phyloP scores from a whole-genome alignment of 2,113 vertebrate species.

The Hydrochoerus hydrochaeris region DNA sequence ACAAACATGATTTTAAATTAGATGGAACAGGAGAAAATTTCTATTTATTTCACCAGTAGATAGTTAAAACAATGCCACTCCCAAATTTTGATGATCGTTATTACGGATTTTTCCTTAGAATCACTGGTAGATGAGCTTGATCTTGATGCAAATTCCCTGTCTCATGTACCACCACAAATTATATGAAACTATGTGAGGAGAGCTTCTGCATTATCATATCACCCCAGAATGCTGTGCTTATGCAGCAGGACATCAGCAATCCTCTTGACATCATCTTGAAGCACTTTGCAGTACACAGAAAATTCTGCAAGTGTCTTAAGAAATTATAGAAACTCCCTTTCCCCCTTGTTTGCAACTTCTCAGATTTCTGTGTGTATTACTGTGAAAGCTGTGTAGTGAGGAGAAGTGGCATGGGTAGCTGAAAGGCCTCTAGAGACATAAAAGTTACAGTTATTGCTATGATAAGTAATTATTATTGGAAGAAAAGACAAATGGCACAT shows the following conservation, averaged over 20 bases:
- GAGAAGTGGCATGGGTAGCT: conserved; percentile 18
- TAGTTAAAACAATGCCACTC: not conserved
- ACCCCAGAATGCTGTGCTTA: not conserved
- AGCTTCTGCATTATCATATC: not conserved
- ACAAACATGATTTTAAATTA: conserved; percentile 47
- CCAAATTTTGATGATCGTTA: not conserved
- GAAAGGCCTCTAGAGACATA: conserved; percentile 36
- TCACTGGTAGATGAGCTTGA: not conserved
- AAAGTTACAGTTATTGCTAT: conserved; percentile 38
- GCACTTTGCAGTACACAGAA: not conserved
- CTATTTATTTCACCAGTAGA: conserved; percentile 22
- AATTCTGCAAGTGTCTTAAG: conserved; percentile 12
- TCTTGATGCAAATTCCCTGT: not conserved
- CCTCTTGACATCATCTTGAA: not conserved
- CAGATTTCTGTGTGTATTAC: conserved; percentile 54
- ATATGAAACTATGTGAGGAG: not conserved
- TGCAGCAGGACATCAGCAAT: not conserved
- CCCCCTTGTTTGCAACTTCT: not conserved
- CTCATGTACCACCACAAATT: not conserved
- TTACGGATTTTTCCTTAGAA: not conserved
- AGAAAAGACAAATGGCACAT: not conserved
- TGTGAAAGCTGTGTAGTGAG: not conserved
- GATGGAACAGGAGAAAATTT: not conserved
- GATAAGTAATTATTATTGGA: conserved; percentile 25
- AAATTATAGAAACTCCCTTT: conserved; percentile 2